Conservation (phyloP, 2,888 invertebrate genomes). For the Thecocarcelia acutangulata region DNA sequence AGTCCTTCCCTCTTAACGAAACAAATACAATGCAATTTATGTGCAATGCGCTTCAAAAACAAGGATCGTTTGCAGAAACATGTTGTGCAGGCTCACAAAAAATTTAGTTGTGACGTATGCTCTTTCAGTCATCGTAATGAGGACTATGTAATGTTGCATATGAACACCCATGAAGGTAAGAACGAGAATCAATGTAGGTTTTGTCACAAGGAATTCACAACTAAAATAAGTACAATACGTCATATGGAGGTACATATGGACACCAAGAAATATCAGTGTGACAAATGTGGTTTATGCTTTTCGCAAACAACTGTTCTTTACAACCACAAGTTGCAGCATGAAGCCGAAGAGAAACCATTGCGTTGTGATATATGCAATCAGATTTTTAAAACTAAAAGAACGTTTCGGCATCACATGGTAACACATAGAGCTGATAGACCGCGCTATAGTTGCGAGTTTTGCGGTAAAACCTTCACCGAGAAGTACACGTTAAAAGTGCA, state of each 20-base stretch:
- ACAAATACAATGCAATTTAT: constrained; percentile 69
- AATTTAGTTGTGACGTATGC: constrained; percentile 71
- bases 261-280: constrained; percentile 79
- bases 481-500: constrained; percentile 79
- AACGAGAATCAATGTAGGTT: constrained; percentile 78
- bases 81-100: constrained; percentile 70
- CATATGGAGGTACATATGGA: constrained; percentile 79
- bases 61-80: constrained; percentile 69
- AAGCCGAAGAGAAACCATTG: constrained; percentile 78
- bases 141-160: constrained; percentile 77
- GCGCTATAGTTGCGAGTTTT: constrained; percentile 76
- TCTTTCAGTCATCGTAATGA: constrained; percentile 74
- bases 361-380: constrained; percentile 77
- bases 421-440: constrained; percentile 77
- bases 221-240: constrained; percentile 77
- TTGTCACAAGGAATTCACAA: constrained; percentile 77
- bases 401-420: constrained; percentile 78
- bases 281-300: constrained; percentile 79
- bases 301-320: constrained; percentile 78
- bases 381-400: constrained; percentile 78
- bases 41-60: constrained; percentile 70
- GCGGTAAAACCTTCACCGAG: constrained; percentile 78
- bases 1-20: neutral
- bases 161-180: constrained; percentile 78
- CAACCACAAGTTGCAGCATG: constrained; percentile 78